phyloP scores from a whole-genome alignment of 2,797 vertebrate genomes.

The Megaceryle alcyon region DNA sequence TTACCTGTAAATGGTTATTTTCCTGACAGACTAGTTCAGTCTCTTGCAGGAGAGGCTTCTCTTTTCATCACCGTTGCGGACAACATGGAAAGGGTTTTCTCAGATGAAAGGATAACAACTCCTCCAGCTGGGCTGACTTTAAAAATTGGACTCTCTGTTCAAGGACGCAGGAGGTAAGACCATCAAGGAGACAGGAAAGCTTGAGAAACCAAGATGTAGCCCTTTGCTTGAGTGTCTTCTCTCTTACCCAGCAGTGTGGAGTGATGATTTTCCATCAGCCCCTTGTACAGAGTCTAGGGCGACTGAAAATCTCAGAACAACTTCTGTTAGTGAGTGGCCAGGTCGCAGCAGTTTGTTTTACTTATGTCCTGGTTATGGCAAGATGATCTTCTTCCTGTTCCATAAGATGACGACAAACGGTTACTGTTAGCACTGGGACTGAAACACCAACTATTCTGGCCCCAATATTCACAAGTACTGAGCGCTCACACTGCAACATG shows the following conservation, averaged over 20 bases:
- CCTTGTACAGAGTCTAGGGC: neutral
- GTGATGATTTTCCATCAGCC: constrained; percentile 18
- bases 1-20: constrained; percentile 36
- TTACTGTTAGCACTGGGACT: neutral
- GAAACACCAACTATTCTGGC: neutral
- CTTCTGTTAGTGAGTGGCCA: accelerated
- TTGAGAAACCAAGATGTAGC: accelerated
- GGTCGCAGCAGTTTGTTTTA: neutral
- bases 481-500: neutral
- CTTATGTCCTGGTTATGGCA: neutral
- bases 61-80: constrained; percentile 12
- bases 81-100: constrained; percentile 12
- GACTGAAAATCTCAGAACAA: neutral
- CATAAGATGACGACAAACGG: neutral
- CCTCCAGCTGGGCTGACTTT: neutral
- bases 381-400: constrained; percentile 5
- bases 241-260: neutral
- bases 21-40: neutral
- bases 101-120: neutral
- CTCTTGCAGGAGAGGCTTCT: neutral
- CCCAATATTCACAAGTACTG: neutral
- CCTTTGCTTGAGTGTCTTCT: neutral
- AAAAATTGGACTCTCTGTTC: neutral
- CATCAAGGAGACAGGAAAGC: neutral
- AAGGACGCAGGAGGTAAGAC: neutral